Evolutionary conservation across 35 echinoderm and acorn worm species (phyloP).

Genomic region (Stichopus chloronotus): DNA sequence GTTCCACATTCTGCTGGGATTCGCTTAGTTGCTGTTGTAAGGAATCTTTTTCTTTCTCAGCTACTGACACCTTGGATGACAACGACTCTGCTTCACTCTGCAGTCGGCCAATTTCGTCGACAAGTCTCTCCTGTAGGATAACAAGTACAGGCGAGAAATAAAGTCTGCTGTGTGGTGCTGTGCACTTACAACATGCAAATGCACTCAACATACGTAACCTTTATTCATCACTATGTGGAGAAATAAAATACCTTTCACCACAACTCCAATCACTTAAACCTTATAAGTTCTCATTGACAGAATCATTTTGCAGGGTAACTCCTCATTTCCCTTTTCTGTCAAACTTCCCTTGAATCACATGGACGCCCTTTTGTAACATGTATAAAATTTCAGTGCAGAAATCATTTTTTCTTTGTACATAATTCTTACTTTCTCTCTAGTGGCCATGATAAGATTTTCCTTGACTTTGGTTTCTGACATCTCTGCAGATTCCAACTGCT

Average conservation of each 20-base stretch:
- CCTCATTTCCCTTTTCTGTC: too few species aligned
- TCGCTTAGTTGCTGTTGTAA: slow-evolving; percentile 52
- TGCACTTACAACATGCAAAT: too few species aligned
- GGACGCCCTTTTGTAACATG: too few species aligned
- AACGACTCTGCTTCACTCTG: slow-evolving; percentile 16
- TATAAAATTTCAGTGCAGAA: too few species aligned
- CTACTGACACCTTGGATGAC: neutral
- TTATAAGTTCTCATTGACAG: too few species aligned
- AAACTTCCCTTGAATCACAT: too few species aligned
- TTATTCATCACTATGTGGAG: too few species aligned
- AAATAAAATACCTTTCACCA: too few species aligned
- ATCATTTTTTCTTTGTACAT: too few species aligned
- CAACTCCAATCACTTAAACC: too few species aligned
- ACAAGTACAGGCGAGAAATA: neutral
- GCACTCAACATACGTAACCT: too few species aligned
- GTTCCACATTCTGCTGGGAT: slow-evolving; percentile 24
- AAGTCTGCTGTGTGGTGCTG: neutral
- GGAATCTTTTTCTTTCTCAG: neutral
- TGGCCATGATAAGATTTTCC: slow-evolving; percentile 23
- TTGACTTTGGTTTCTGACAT: neutral
- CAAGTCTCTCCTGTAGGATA: slow-evolving; percentile 47
- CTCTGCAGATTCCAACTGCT: slow-evolving; percentile 29
- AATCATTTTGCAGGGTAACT: too few species aligned
- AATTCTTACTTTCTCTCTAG: slow-evolving; percentile 29
- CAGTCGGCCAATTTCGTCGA: slow-evolving; percentile 29